Conservation (phyloP, 2,113 vertebrate species). For the Oncorhynchus mykiss region DNA sequence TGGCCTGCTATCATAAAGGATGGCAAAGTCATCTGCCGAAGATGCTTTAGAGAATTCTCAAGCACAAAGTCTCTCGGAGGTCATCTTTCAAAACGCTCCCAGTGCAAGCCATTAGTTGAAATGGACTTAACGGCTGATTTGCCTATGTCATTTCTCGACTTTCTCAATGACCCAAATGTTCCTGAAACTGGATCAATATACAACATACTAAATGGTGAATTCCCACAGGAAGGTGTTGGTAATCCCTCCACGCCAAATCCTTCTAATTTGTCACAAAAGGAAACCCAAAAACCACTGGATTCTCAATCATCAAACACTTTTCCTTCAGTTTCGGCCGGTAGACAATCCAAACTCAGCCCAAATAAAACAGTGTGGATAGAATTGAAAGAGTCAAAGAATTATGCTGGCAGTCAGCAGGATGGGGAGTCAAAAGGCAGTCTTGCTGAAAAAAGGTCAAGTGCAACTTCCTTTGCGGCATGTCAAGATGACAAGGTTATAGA, state of each 20-base stretch:
- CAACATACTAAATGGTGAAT: slow-evolving; percentile 67
- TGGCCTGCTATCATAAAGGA: slow-evolving; percentile 98
- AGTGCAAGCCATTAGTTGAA: slow-evolving; percentile 92
- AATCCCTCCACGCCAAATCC: slow-evolving; percentile 60
- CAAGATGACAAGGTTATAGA: slow-evolving; percentile 82
- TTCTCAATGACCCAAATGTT: slow-evolving; percentile 84
- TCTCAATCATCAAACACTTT: slow-evolving; percentile 42
- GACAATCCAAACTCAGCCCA: slow-evolving; percentile 35
- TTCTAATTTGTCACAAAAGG: slow-evolving; percentile 56
- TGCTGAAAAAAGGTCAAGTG: slow-evolving; percentile 47
- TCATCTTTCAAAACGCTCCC: slow-evolving; percentile 93
- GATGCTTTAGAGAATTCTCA: slow-evolving; percentile 95
- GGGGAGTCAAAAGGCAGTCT: slow-evolving; percentile 33
- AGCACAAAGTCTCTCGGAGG: slow-evolving; percentile 97
- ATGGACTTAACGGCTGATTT: slow-evolving; percentile 88
- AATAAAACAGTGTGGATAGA: neutral
- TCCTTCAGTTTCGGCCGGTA: slow-evolving; percentile 34
- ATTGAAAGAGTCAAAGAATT: too few relatives aligned
- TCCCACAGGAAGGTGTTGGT: slow-evolving; percentile 61
- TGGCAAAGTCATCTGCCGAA: slow-evolving; percentile 96
- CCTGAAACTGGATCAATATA: slow-evolving; percentile 61
- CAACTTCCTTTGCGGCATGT: slow-evolving; percentile 22
- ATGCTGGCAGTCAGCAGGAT: too few relatives aligned
- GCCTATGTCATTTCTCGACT: slow-evolving; percentile 89
- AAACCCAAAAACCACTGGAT: slow-evolving; percentile 57